A percentile compares a stretch with the other conserved stretches of the same genome.
phyloP scores from a whole-genome alignment of 1,140 invertebrate species.

The Plodia interpunctella region DNA sequence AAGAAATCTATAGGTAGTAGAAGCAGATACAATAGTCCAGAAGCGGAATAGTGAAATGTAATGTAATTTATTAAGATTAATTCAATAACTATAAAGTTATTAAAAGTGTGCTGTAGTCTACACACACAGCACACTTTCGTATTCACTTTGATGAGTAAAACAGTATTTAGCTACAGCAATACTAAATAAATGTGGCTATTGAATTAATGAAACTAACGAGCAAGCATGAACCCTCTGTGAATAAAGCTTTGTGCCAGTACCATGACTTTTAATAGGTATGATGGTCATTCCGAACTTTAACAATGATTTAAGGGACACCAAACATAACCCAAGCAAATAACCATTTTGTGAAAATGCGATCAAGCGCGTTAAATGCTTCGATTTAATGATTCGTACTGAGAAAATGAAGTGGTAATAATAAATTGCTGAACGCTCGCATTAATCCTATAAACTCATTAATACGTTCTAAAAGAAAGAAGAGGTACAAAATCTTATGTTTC shows the following conservation, averaged over 20 bases:
- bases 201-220: neutral
- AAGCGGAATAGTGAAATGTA: too few species aligned
- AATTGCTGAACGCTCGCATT: neutral
- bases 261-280: too few species aligned
- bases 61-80: too few species aligned
- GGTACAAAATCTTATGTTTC: too few species aligned
- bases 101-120: too few species aligned
- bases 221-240: neutral
- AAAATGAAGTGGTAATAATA: neutral
- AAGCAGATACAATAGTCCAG: too few species aligned
- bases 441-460: too few species aligned
- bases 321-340: neutral
- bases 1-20: neutral
- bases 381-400: neutral
- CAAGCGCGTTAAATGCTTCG: neutral
- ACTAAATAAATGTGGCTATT: neutral
- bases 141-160: neutral
- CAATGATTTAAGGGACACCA: too few species aligned
- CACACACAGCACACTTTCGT: neutral
- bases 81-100: too few species aligned
- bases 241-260: too few species aligned
- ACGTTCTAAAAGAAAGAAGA: too few species aligned
- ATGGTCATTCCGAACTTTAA: too few species aligned
- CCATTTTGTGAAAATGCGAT: neutral
- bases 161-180: neutral